phyloP scores from a whole-genome alignment of 2,888 invertebrate genomes.

The Sesamia inferens region DNA sequence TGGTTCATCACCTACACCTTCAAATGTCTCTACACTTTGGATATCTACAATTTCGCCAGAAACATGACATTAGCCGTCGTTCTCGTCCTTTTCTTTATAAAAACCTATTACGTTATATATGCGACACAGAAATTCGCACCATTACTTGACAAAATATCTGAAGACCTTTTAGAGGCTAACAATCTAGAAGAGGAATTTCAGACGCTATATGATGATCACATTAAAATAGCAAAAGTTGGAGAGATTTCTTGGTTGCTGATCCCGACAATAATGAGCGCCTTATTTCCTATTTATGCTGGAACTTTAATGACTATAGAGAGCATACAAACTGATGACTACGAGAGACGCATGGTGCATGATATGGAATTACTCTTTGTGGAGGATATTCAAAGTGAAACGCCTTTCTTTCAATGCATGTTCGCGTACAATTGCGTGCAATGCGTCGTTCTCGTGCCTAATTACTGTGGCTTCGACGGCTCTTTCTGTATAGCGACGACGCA shows the following conservation, averaged over 20 bases:
- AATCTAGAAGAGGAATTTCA: constrained; percentile 74
- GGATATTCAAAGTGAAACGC: constrained; percentile 77
- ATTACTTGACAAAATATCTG: constrained; percentile 73
- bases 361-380: constrained; percentile 77
- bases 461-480: constrained; percentile 79
- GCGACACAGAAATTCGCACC: constrained; percentile 71
- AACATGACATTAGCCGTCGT: constrained; percentile 76
- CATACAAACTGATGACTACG: constrained; percentile 71
- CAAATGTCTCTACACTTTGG: constrained; percentile 71
- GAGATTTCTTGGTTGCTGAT: constrained; percentile 76
- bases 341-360: constrained; percentile 78
- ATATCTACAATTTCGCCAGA: constrained; percentile 76
- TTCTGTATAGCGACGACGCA: constrained; percentile 81
- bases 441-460: constrained; percentile 73
- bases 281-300: constrained; percentile 78
- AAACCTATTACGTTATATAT: constrained; percentile 74
- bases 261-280: constrained; percentile 71
- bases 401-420: constrained; percentile 79
- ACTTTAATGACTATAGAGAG: constrained; percentile 73
- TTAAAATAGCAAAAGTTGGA: constrained; percentile 72
- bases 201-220: constrained; percentile 72
- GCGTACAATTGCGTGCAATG: constrained; percentile 75
- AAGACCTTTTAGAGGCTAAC: constrained; percentile 76
- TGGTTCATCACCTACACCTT: constrained; percentile 76
- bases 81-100: constrained; percentile 76